Percentiles rank a stretch among this genome's conserved stretches.
These are phyloP conservation scores for Macrostomum lignano DNA, from an alignment of 1,140 invertebrate genomes.

Conservation along the genomic window DNA sequence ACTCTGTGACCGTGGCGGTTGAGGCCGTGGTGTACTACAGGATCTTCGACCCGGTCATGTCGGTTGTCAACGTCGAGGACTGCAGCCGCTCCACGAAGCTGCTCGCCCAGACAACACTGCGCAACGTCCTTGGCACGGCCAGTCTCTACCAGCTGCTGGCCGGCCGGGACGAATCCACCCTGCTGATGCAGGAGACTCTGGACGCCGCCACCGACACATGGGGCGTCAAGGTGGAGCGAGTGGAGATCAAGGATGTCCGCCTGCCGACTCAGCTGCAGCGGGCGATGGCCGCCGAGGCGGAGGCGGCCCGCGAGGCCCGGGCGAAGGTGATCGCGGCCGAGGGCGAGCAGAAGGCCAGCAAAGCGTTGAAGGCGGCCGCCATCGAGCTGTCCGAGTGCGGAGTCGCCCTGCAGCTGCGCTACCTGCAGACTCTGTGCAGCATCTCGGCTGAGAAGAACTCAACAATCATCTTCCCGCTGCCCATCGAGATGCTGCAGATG, in stretches of 20 bases:
- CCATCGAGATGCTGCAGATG: too few relatives aligned
- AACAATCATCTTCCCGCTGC: too few relatives aligned
- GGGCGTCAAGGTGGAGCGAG: constrained; percentile 68
- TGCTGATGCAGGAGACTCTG: constrained; percentile 17
- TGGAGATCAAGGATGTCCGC: constrained; percentile 37
- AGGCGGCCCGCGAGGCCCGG: constrained; percentile 49
- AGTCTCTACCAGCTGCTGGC: not conserved
- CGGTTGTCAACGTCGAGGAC: constrained; percentile 1
- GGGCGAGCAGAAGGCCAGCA: constrained; percentile 27
- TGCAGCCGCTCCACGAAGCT: not conserved
- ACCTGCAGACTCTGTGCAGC: too few relatives aligned
- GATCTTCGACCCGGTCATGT: not conserved
- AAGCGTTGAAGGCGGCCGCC: too few relatives aligned
- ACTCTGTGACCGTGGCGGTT: constrained; percentile 1
- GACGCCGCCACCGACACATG: constrained; percentile 64
- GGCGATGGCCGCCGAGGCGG: constrained; percentile 8
- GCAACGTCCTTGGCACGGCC: not conserved
- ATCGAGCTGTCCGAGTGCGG: too few relatives aligned
- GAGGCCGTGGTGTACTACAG: constrained; percentile 1
- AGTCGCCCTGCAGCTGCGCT: too few relatives aligned
- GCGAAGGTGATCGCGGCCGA: constrained; percentile 23
- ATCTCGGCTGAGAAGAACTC: too few relatives aligned
- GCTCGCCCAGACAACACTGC: not conserved
- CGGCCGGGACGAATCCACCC: not conserved
- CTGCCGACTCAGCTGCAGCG: constrained; percentile 8